phyloP scores from a whole-genome alignment of 92 coral and sea anemone species.

The Chrysogorgia sp. region DNA sequence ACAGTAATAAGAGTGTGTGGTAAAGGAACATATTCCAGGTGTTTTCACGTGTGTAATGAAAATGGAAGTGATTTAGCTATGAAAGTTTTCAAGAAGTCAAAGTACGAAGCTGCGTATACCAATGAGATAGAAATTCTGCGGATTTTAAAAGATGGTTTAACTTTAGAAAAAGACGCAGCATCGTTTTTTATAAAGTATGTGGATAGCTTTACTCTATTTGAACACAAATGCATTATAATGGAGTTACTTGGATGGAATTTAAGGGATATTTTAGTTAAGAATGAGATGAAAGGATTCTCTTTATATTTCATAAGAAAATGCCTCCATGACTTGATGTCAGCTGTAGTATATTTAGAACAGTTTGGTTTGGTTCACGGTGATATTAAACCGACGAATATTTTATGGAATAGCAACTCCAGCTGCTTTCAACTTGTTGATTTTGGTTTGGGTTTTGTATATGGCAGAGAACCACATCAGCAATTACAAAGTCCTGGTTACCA shows the following conservation, averaged over 20 bases:
- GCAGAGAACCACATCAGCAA: constrained; percentile 67
- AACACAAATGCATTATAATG: constrained; percentile 62
- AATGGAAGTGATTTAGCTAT: constrained; percentile 48
- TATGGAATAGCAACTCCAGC: constrained; percentile 81
- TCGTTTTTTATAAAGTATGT: constrained; percentile 57
- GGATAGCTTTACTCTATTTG: constrained; percentile 66
- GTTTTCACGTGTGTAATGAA: constrained; percentile 5
- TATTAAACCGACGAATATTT: constrained; percentile 76
- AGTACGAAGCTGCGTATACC: constrained; percentile 64
- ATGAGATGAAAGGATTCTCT: constrained; percentile 63
- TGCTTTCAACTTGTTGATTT: constrained; percentile 84
- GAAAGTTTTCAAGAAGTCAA: constrained; percentile 66
- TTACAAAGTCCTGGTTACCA: constrained; percentile 85
- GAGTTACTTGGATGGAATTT: constrained; percentile 65
- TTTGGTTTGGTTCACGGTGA: constrained; percentile 78
- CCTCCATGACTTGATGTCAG: constrained; percentile 65
- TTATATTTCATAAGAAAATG: constrained; percentile 68
- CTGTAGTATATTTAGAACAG: constrained; percentile 57
- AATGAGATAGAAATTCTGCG: constrained; percentile 71
- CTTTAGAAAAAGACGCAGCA: background rate
- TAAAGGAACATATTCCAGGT: constrained; percentile 7
- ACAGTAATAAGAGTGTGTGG: background rate
- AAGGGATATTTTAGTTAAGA: constrained; percentile 59
- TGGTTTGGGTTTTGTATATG: constrained; percentile 74
- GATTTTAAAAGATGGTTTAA: constrained; percentile 7